phyloP scores from a whole-genome alignment of 2,797 vertebrate genomes.

The Notoglanidium macrostoma region DNA sequence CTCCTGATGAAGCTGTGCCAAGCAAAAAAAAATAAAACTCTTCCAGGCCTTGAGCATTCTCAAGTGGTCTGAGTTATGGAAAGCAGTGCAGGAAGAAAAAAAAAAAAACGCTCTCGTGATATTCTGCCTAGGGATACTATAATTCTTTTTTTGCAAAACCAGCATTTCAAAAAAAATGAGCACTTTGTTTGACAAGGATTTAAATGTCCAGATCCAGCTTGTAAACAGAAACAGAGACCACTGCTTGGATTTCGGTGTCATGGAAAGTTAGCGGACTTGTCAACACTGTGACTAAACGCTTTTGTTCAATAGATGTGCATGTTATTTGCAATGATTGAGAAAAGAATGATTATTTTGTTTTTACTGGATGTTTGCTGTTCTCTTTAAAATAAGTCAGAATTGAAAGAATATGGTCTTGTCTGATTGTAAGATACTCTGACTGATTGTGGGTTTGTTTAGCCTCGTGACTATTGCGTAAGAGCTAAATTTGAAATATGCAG shows the following conservation, averaged over 20 bases:
- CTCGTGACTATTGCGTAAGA: neutral
- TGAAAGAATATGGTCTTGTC: conserved; percentile 20
- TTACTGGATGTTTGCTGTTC: conserved; percentile 33
- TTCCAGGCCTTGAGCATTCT: conserved; percentile 73
- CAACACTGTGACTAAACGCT: conserved; percentile 49
- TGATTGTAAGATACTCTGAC: conserved; percentile 9
- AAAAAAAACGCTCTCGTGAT: conserved; percentile 52
- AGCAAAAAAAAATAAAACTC: conserved; percentile 68
- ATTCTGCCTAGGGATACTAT: conserved; percentile 68
- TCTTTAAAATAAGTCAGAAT: conserved; percentile 12
- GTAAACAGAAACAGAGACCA: conserved; percentile 55
- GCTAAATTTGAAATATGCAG: conserved; percentile 22
- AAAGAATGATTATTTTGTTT: conserved; percentile 33
- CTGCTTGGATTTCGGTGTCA: conserved; percentile 50
- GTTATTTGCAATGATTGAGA: conserved; percentile 44
- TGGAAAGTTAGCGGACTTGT: conserved; percentile 56
- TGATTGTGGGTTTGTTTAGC: conserved; percentile 29
- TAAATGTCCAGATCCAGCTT: conserved; percentile 50
- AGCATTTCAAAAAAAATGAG: conserved; percentile 50
- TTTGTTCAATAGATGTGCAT: conserved; percentile 42
- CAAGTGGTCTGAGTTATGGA: conserved; percentile 75
- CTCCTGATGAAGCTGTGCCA: conserved; percentile 69
- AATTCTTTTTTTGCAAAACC: conserved; percentile 62
- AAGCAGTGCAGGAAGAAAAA: conserved; percentile 51
- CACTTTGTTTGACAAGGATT: conserved; percentile 59